These are phyloP conservation scores for Agonopterix subpropinquella DNA, from an alignment of 2,888 invertebrate genomes.

Conservation along the genomic window DNA sequence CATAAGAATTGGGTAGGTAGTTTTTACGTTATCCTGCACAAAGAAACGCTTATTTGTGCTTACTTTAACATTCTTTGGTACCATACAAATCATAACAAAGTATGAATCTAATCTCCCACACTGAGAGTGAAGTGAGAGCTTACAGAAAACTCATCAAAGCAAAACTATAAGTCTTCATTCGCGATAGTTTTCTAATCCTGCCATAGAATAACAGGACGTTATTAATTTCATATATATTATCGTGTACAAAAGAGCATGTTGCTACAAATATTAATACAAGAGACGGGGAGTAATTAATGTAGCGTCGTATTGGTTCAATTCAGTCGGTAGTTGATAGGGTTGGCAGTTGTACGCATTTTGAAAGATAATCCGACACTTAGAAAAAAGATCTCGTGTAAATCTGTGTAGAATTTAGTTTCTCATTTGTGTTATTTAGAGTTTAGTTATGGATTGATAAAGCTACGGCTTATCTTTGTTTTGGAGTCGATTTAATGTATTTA, in stretches of 20 bases:
- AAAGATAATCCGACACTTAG: too few relatives aligned
- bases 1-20: too few relatives aligned
- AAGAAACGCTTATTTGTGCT: too few relatives aligned
- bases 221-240: conserved; percentile 44
- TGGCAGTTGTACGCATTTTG: too few relatives aligned
- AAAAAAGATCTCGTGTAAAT: too few relatives aligned
- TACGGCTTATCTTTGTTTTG: too few relatives aligned
- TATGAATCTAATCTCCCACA: conserved; percentile 1
- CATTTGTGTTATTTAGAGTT: too few relatives aligned
- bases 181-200: conserved; percentile 53
- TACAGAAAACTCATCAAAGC: conserved; percentile 49
- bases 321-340: too few relatives aligned
- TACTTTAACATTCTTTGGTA: neutral
- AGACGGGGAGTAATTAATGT: conserved; percentile 63
- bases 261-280: conserved; percentile 63
- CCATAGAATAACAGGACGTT: conserved; percentile 30
- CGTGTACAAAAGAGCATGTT: conserved; percentile 63
- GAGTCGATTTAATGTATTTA: too few relatives aligned
- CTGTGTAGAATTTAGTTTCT: too few relatives aligned
- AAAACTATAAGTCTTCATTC: conserved; percentile 39
- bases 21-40: too few relatives aligned
- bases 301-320: conserved; percentile 18
- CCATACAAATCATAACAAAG: conserved; percentile 3
- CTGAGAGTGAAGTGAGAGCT: conserved; percentile 16
- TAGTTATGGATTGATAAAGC: too few relatives aligned